These are phyloP conservation scores for Pionites leucogaster DNA, from an alignment of 2,113 vertebrate species.

Conservation along the genomic window DNA sequence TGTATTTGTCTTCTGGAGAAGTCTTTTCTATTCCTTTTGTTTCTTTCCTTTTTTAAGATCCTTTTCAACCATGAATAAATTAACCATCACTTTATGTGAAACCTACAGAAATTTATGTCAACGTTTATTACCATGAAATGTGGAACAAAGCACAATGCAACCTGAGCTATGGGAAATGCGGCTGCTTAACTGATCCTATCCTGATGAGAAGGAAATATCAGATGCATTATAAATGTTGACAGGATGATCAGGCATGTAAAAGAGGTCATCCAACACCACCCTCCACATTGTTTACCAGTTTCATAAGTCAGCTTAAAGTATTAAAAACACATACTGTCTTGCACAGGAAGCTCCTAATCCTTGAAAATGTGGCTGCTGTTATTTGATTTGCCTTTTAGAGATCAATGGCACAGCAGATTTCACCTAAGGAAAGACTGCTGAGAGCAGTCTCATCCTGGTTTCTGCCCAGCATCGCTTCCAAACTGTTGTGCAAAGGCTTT, in stretches of 20 bases:
- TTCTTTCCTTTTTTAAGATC: background rate
- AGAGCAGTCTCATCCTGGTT: background rate
- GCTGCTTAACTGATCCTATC: constrained; percentile 55
- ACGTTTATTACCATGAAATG: constrained; percentile 37
- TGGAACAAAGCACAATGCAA: constrained; percentile 55
- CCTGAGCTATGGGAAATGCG: constrained; percentile 46
- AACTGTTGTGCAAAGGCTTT: background rate
- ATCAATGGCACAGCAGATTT: constrained; percentile 37
- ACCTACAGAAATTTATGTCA: constrained; percentile 66
- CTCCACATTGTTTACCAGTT: constrained; percentile 42
- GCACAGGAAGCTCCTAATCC: constrained; percentile 58
- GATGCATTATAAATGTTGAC: constrained; percentile 45
- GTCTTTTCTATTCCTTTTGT: background rate
- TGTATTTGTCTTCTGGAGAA: constrained; percentile 20
- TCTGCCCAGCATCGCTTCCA: background rate
- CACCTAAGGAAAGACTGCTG: constrained; percentile 2
- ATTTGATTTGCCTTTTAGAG: constrained; percentile 63
- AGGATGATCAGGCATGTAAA: constrained; percentile 54
- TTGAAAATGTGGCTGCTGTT: constrained; percentile 52
- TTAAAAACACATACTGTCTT: constrained; percentile 53
- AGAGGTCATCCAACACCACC: constrained; percentile 39
- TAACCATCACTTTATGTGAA: constrained; percentile 54
- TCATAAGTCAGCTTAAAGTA: constrained; percentile 62
- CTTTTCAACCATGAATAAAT: constrained; percentile 50
- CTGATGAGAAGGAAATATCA: constrained; percentile 48